Evolutionary conservation across 2,888 invertebrate species (phyloP), one percentile per base, ranked within the genome.

Genomic region (Oligia strigilis): DNA sequence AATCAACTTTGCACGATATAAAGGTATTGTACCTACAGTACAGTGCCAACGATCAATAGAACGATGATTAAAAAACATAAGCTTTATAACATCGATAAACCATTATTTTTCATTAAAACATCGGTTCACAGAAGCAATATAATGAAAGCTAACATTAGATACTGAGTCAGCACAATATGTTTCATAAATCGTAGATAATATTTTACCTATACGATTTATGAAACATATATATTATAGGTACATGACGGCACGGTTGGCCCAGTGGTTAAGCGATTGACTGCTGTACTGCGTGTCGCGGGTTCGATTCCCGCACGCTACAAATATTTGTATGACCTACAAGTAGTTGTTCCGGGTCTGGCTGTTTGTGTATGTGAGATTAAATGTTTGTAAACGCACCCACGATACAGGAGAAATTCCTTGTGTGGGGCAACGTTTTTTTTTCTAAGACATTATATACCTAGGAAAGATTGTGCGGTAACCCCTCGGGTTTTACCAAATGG

Each of bases 1-100:
- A 77, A 80, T 80, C 83, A 55, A 83, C 62, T 80, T 67, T 62
- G 52, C 62, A 55, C 78, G 62, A 77, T 80, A 69, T 67, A 62
- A 62, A 76, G 60, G 66, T 83, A 83, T 80, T 83, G 83, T 82
- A 75, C 60, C 40, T 9, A 23, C 62, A 62, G 62, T 29, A 62
- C 40, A 77, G 52, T 62, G 84, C 62, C 46, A 40, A 29, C 67
- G 49, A 83, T 78, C 58, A 77, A 83, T 70, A 78, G 19, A 49
- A 52, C 62, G 46, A 55, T 69, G 62, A 83, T 84, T 84, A 69
- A 58, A 84, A 82, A 72, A 69, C 64, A 72, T 69, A 55, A 69
- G 55, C 55, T 62, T 49, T 49, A 40, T 62, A 83, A 40, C 5
- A 40, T 69, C 67, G 77, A 83, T 60, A 46, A 43, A 69, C 29